Base-by-base conservation (phyloP, 1,140 invertebrate genomes). In the Nylanderia fulva region DNA sequence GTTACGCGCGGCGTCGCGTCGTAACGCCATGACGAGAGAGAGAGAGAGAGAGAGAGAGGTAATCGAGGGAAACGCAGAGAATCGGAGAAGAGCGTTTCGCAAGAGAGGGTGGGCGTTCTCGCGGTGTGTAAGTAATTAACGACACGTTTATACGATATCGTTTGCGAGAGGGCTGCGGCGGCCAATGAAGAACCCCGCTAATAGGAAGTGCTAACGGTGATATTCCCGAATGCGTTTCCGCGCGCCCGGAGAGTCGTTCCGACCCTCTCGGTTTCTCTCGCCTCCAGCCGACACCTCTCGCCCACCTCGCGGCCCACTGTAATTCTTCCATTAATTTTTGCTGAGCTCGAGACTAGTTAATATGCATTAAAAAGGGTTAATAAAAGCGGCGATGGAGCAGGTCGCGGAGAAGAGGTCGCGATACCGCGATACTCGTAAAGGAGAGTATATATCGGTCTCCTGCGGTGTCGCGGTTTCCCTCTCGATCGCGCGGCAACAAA, bases 301-400 rank as follows among this genome's bases (percentile, higher is more conserved):
- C 39, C 80, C 69, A 82, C 87, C 71, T 83, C 85, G 74, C 88
- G 58, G 56, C 83, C 90, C 84, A 79, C 90, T 91, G 85, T 88
- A 90, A 93, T 93, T 93, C 92, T 93, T 93, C 91, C 91, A 94
- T 94, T 94, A 94, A 94, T 93, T 94, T 93, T 92, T 93, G 91
- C 92, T 92, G 93, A 94, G 93, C 91, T 90, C 90, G 87, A 86
- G 91, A 91, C 93, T 93, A 91, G 93, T 93, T 93, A 93, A 93
- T 94, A 94, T 94, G 91, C 92, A 93, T 92, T 92, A 91, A 93
- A 85, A 85, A 85, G 85, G 82, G 75, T 84, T 90, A 87, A 90
- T 90, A 90, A 87, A 90, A 88, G 88, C 39, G 66, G 60, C 66
- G 84, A 18, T 36, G 24, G 66, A 64, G 39, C 63, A 69, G 76